Evolutionary conservation across 2,797 vertebrate genomes (phyloP).

Genomic region (Rhinella marina): DNA sequence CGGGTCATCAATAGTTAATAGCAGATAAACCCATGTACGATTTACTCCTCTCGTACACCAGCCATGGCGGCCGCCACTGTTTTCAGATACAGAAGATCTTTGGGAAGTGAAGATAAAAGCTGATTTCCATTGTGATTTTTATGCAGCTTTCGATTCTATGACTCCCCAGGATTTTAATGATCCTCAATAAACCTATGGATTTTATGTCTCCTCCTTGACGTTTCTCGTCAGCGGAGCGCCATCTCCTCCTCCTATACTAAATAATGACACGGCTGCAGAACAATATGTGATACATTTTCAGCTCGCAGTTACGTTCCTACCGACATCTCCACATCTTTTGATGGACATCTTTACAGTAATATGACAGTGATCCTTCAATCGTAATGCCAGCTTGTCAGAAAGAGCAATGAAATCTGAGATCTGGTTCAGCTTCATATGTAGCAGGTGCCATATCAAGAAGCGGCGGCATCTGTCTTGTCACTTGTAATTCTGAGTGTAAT

Average conservation of each 20-base stretch:
- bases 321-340: not conserved
- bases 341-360: not conserved
- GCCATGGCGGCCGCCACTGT: not conserved
- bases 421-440: not conserved
- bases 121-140: not conserved
- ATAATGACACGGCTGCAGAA: not conserved
- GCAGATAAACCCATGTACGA: no score
- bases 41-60: not conserved
- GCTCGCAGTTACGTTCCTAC: not conserved
- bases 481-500: not conserved
- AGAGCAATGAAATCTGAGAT: not conserved
- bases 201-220: not conserved
- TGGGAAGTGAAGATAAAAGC: not conserved
- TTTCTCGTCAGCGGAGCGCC: not conserved
- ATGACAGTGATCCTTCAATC: not conserved
- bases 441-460: not conserved
- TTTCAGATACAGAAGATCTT: not conserved
- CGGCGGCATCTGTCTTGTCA: not conserved
- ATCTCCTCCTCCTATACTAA: not conserved
- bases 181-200: conserved; percentile 19
- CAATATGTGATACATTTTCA: not conserved
- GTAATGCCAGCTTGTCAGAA: not conserved
- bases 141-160: not conserved
- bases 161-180: not conserved
- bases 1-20: no score